Percentiles rank a stretch among this genome's conserved stretches.
These are phyloP conservation scores for Sardina pilchardus DNA, from an alignment of 2,113 vertebrate species.

Conservation along the genomic window DNA sequence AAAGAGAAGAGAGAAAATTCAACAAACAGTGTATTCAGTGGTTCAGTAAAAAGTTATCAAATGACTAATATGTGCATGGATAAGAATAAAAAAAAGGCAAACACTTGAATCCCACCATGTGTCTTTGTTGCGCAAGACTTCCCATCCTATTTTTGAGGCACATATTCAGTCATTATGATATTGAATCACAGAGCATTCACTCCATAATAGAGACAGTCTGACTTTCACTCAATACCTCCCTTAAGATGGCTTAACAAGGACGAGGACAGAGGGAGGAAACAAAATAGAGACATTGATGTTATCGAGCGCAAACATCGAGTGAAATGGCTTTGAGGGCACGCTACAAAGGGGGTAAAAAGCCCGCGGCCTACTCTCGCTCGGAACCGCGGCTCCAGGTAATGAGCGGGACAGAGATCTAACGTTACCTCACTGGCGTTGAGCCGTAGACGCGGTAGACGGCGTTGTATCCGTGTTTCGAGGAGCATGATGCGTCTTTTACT, in stretches of 20 bases:
- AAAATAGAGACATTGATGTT: background rate
- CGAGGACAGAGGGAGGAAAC: background rate
- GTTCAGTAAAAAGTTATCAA: no score
- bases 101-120: background rate
- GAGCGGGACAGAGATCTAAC: background rate
- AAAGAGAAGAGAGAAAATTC: no score
- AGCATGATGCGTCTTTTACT: background rate
- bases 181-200: background rate
- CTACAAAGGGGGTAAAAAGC: background rate
- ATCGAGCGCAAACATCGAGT: background rate
- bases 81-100: background rate
- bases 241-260: background rate
- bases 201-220: background rate
- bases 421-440: constrained; percentile 1
- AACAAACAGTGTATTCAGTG: no score
- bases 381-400: background rate
- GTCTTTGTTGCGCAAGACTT: background rate
- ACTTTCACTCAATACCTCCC: background rate
- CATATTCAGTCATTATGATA: background rate
- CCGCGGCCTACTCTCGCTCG: background rate
- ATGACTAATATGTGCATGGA: background rate
- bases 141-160: background rate
- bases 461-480: background rate
- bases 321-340: background rate
- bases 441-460: background rate